These are phyloP conservation scores for Diadophis punctatus DNA, from an alignment of 2,113 vertebrate species.

Conservation along the genomic window DNA sequence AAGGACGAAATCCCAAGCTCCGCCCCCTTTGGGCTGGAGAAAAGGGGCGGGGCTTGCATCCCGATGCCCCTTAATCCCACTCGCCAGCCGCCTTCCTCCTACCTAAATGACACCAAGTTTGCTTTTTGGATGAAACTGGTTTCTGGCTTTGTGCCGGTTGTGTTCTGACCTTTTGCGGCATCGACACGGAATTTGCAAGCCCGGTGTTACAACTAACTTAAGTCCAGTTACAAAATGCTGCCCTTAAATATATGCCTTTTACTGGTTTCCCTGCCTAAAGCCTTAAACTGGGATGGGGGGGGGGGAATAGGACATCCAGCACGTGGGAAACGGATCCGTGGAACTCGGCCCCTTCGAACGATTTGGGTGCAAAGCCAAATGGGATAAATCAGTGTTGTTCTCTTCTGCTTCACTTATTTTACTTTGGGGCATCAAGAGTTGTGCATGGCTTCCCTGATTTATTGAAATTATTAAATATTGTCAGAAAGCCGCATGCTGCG, in stretches of 20 bases:
- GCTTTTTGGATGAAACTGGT: neutral
- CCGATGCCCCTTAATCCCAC: neutral
- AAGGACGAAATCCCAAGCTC: neutral
- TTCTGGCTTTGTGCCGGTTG: slow-evolving; percentile 3
- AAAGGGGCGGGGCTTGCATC: neutral
- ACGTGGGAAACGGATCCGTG: neutral
- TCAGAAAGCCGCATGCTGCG: slow-evolving; percentile 11
- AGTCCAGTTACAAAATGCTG: neutral
- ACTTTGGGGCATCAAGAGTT: neutral
- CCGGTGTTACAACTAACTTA: neutral
- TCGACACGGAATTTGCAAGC: neutral
- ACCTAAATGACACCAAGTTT: neutral
- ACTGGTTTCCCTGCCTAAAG: neutral
- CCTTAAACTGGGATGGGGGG: neutral
- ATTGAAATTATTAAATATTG: neutral
- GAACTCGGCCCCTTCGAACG: neutral
- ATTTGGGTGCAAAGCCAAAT: rapidly evolving
- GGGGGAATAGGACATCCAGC: neutral
- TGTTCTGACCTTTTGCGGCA: neutral
- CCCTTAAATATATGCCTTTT: slow-evolving; percentile 7
- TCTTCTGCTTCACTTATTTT: rapidly evolving
- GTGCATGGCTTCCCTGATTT: neutral
- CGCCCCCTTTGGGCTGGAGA: neutral
- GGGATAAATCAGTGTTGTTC: rapidly evolving
- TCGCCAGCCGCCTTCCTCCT: neutral